phyloP scores from a whole-genome alignment of 1,140 invertebrate species.

The Carposina sasakii region DNA sequence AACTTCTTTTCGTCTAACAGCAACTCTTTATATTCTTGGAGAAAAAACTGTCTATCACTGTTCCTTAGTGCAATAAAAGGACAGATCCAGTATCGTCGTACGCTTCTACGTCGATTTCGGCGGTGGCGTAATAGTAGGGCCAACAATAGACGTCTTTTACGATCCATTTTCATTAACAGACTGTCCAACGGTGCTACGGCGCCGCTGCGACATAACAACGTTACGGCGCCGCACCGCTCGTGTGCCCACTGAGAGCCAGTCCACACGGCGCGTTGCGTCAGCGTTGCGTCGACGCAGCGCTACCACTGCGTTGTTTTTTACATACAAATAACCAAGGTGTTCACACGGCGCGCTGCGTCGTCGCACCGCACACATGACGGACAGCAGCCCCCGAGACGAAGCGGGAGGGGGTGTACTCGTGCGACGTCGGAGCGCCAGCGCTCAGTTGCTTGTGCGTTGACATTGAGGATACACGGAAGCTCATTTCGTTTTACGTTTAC shows the following conservation, averaged over 20 bases:
- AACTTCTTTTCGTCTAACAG: slow-evolving; percentile 24
- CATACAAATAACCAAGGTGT: slow-evolving; percentile 8
- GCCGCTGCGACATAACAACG: no score
- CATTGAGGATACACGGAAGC: not conserved
- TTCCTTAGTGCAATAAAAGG: slow-evolving; percentile 32
- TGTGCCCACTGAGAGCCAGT: no score
- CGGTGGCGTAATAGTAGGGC: slow-evolving; percentile 28
- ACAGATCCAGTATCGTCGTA: slow-evolving; percentile 29
- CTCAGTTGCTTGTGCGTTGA: slow-evolving; percentile 8
- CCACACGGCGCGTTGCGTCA: slow-evolving; percentile 7
- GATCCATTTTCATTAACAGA: no score
- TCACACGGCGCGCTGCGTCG: slow-evolving; percentile 7
- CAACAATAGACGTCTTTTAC: slow-evolving; percentile 26
- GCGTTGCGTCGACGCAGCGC: slow-evolving; percentile 8
- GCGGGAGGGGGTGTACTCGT: slow-evolving; percentile 3
- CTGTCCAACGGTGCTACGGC: no score
- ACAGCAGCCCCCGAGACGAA: slow-evolving; percentile 5
- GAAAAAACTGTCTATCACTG: slow-evolving; percentile 31
- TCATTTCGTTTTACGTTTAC: slow-evolving; percentile 5
- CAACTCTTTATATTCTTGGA: slow-evolving; percentile 23
- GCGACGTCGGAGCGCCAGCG: slow-evolving; percentile 6
- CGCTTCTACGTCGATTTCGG: slow-evolving; percentile 28
- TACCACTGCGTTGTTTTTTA: slow-evolving; percentile 8
- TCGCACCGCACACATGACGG: slow-evolving; percentile 3
- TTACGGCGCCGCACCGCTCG: no score